These are phyloP conservation scores for Meloidogyne hapla DNA, from an alignment of 1,140 invertebrate species.

Conservation along the genomic window DNA sequence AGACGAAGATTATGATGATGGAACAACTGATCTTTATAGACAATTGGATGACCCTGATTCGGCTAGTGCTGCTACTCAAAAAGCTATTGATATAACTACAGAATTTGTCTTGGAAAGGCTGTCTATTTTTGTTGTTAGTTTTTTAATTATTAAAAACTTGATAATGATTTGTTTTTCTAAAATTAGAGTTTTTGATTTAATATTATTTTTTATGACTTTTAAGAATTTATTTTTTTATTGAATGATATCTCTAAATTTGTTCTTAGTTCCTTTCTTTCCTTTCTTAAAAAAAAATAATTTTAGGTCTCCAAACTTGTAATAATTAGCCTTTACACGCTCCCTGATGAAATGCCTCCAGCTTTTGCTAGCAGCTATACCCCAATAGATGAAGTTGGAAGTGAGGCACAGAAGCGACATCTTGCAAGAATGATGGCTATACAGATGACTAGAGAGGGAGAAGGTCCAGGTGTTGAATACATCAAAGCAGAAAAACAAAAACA, in stretches of 20 bases:
- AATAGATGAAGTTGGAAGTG: constrained; percentile 80
- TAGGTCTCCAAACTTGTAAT: constrained; percentile 70
- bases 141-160: too few relatives aligned
- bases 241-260: too few relatives aligned
- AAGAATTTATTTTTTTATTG: too few relatives aligned
- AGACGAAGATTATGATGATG: constrained; percentile 56
- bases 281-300: too few relatives aligned
- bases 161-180: too few relatives aligned
- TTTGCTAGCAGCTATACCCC: constrained; percentile 89
- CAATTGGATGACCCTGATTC: constrained; percentile 59
- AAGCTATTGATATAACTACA: constrained; percentile 70
- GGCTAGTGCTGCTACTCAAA: constrained; percentile 50
- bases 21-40: constrained; percentile 29
- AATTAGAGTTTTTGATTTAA: too few relatives aligned
- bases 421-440: constrained; percentile 77
- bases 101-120: constrained; percentile 68
- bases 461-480: constrained; percentile 71
- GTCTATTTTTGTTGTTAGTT: constrained; percentile 63
- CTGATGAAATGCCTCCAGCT: constrained; percentile 78
- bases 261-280: too few relatives aligned
- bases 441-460: constrained; percentile 71
- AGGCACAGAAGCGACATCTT: constrained; percentile 75
- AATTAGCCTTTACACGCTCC: constrained; percentile 73
- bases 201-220: too few relatives aligned
- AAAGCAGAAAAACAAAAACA: constrained; percentile 56